Evolutionary conservation across 2,797 vertebrate species (phyloP).

Genomic region (Stomatorhinus walkeri): DNA sequence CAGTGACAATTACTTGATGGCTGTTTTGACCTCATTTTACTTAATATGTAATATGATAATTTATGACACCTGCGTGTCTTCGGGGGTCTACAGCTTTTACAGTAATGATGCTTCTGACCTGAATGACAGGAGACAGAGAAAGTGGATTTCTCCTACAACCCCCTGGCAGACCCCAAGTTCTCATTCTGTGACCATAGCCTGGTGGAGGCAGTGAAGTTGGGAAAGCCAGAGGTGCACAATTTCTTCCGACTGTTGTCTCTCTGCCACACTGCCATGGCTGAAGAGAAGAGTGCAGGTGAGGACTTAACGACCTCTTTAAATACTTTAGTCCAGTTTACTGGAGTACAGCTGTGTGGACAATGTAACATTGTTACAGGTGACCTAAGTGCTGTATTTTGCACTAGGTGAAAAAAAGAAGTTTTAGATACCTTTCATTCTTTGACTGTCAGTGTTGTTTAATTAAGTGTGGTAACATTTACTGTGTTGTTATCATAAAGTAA

Average conservation of each 20-base stretch:
- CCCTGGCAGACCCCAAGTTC: constrained; percentile 75
- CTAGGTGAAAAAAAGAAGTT: not conserved
- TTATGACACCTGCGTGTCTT: not conserved
- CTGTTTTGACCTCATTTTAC: not conserved
- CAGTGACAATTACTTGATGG: not conserved
- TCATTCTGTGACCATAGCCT: constrained; percentile 77
- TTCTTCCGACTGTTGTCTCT: constrained; percentile 88
- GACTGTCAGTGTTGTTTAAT: not conserved
- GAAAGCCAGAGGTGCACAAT: constrained; percentile 57
- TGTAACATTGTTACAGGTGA: not conserved
- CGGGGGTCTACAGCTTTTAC: not conserved
- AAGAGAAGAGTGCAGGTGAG: constrained; percentile 79
- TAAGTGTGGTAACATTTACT: not conserved
- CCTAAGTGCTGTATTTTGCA: not conserved
- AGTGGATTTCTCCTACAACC: constrained; percentile 87
- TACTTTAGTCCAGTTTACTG: not conserved
- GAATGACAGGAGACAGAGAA: constrained; percentile 61
- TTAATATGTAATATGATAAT: not conserved
- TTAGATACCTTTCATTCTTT: not conserved
- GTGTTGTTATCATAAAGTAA: not conserved
- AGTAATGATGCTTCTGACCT: not conserved
- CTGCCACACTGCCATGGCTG: constrained; percentile 89
- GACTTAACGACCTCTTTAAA: not conserved
- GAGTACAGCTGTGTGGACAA: not conserved
- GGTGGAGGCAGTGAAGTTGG: constrained; percentile 73